A percentile compares a stretch with the other conserved stretches of the same genome.
Evolutionary conservation across 2,888 invertebrate genomes (phyloP).

Genomic region (Cataglyphis albicans): DNA sequence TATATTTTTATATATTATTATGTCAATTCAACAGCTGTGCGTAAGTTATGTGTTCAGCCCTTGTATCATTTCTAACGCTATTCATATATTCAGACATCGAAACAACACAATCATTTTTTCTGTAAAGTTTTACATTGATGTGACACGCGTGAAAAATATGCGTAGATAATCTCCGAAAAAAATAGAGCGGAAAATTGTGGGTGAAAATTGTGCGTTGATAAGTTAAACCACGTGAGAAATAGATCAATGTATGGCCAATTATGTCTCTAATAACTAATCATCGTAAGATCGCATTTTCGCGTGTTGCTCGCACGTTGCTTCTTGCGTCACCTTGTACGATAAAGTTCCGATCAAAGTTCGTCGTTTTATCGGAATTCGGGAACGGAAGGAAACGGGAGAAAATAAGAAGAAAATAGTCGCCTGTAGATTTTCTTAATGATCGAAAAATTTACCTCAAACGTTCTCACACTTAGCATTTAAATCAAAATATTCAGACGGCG

Average conservation of each 20-base stretch:
- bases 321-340: background rate
- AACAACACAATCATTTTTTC: background rate
- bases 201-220: background rate
- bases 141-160: background rate
- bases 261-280: background rate
- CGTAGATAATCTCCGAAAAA: conserved; percentile 6
- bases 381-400: background rate
- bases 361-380: background rate
- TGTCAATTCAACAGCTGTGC: background rate
- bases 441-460: background rate
- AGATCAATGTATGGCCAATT: conserved; percentile 25
- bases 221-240: background rate
- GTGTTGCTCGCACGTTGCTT: background rate
- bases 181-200: background rate
- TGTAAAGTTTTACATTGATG: background rate
- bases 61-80: conserved; percentile 10
- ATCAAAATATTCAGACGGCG: background rate
- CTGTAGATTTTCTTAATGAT: background rate
- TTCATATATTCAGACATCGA: background rate
- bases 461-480: background rate
- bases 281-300: background rate
- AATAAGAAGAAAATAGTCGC: background rate
- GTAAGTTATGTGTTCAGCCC: background rate
- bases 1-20: background rate
- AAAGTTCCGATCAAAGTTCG: background rate